Percentiles rank a stretch among this genome's conserved stretches.
Conservation (phyloP, 2,113 vertebrate genomes). For the Microtus pennsylvanicus region DNA sequence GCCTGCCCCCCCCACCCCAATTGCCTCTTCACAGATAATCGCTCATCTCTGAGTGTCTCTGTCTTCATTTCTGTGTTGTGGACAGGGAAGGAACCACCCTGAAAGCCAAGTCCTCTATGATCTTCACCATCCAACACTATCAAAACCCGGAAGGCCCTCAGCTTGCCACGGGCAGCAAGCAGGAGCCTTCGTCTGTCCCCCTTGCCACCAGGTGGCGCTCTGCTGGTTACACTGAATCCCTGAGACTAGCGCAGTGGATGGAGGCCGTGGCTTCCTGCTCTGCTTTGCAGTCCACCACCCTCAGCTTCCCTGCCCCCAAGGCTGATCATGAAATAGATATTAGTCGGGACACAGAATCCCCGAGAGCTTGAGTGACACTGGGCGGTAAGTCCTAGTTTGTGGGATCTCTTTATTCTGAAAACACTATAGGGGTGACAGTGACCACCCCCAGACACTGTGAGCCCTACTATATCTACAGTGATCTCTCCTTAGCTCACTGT, state of each 20-base stretch:
- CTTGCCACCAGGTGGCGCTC: background rate
- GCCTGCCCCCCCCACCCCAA: background rate
- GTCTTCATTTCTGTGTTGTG: background rate
- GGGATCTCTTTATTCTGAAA: background rate
- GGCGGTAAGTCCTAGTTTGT: background rate
- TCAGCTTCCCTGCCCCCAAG: background rate
- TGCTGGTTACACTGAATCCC: background rate
- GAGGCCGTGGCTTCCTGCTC: background rate
- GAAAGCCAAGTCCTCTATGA: background rate
- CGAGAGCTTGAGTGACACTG: background rate
- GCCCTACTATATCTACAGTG: background rate
- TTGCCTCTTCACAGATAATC: background rate
- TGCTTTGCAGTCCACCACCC: background rate
- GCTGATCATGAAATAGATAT: background rate
- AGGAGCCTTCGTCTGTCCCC: background rate
- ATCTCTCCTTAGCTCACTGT: background rate
- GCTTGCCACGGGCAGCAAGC: accelerated
- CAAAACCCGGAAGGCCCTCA: background rate
- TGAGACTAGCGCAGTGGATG: background rate
- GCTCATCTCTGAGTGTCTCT: background rate
- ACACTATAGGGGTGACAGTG: accelerated
- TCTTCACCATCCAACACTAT: background rate
- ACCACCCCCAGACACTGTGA: background rate
- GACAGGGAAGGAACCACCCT: background rate
- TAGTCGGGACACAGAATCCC: background rate